These are phyloP conservation scores for Ennomos quercinarius DNA, from an alignment of 2,888 invertebrate genomes.

Conservation along the genomic window DNA sequence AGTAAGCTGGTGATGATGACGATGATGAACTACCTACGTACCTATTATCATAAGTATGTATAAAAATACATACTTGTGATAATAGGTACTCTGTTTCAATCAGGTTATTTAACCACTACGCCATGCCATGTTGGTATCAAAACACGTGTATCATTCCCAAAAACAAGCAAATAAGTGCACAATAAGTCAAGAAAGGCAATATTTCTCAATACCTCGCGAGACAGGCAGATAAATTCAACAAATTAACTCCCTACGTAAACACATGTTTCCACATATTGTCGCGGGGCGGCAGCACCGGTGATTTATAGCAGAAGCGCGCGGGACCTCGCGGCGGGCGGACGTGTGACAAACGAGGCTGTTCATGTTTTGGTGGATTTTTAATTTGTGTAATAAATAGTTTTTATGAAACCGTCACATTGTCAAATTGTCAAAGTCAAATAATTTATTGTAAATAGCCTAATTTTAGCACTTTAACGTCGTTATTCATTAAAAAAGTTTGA, in stretches of 20 bases:
- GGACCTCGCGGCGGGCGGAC: conserved; percentile 53
- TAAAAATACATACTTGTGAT: too few species aligned
- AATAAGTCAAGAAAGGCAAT: conserved; percentile 62
- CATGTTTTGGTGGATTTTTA: conserved; percentile 44
- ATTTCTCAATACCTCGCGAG: conserved; percentile 63
- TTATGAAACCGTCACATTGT: too few species aligned
- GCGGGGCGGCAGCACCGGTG: conserved; percentile 78
- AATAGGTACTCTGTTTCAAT: background rate
- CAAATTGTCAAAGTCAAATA: too few species aligned
- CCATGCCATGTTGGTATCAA: background rate
- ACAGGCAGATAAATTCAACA: conserved; percentile 83
- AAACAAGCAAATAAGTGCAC: conserved; percentile 43
- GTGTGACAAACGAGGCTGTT: conserved; percentile 47
- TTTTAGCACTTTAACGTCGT: too few species aligned
- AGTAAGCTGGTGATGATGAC: too few species aligned
- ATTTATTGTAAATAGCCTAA: too few species aligned
- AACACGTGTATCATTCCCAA: conserved; percentile 12
- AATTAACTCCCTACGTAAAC: conserved; percentile 84
- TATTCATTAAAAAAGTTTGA: too few species aligned
- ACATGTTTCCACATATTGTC: conserved; percentile 84
- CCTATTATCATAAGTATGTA: too few species aligned
- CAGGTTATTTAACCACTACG: background rate
- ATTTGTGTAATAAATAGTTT: too few species aligned
- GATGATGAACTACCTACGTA: too few species aligned
- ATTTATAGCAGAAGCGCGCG: conserved; percentile 76